A percentile compares a stretch with the other conserved stretches of the same genome.
These are phyloP conservation scores for Nothura maculosa DNA, from an alignment of 2,797 vertebrate genomes.

Conservation along the genomic window DNA sequence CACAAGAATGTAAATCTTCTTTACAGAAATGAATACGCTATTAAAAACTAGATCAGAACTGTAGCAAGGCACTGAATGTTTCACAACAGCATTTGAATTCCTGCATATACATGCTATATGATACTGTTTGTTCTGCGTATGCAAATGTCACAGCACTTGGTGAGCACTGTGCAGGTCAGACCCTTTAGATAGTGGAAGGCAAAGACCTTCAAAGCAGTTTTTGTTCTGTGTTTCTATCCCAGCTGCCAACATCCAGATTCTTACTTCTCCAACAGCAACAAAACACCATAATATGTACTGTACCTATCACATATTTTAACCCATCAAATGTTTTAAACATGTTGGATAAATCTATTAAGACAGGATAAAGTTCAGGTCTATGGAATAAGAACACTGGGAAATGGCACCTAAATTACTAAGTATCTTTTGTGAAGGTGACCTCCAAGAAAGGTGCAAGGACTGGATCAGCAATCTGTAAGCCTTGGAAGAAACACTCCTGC, in stretches of 20 bases:
- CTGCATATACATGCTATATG: background rate
- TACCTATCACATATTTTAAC: too few relatives aligned
- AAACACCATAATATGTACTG: background rate
- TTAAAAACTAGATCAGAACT: background rate
- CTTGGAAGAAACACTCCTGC: background rate
- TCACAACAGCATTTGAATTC: background rate
- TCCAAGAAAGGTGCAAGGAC: background rate
- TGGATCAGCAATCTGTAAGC: background rate
- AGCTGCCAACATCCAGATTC: background rate
- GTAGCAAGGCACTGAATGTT: background rate
- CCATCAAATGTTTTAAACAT: background rate
- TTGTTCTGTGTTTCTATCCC: background rate
- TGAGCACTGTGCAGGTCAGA: background rate
- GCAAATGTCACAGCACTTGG: background rate
- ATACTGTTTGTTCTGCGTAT: background rate
- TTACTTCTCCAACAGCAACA: background rate
- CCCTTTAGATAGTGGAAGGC: background rate
- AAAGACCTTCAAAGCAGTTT: background rate
- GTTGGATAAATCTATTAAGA: background rate
- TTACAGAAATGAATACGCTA: background rate
- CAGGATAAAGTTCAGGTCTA: background rate
- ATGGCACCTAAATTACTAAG: background rate
- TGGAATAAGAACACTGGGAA: background rate
- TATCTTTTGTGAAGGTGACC: background rate
- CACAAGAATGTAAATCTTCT: background rate